Percentiles rank a stretch among this genome's conserved stretches.
These are phyloP conservation scores for Anoura caudifer DNA, from an alignment of 2,113 vertebrate genomes.

Conservation along the genomic window DNA sequence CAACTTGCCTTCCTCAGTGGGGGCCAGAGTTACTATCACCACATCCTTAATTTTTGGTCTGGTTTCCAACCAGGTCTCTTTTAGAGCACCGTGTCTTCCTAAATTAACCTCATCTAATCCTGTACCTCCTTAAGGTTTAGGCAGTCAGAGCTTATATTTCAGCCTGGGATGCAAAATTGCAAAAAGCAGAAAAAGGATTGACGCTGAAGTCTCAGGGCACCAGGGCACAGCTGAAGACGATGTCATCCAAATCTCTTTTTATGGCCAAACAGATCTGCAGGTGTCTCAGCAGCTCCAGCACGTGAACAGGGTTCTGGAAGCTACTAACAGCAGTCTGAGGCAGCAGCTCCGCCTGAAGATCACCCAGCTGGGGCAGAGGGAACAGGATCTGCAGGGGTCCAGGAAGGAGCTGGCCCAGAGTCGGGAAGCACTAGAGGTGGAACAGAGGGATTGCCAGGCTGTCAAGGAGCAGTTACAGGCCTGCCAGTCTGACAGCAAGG, in stretches of 20 bases:
- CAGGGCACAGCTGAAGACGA: background rate
- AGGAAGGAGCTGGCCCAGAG: background rate
- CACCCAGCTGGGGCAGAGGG: background rate
- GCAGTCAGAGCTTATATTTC: background rate
- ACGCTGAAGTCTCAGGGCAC: background rate
- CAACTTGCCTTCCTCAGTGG: background rate
- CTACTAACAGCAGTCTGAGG: slow-evolving; percentile 48
- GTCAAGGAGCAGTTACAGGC: background rate
- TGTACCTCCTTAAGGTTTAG: background rate
- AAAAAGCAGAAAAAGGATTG: background rate
- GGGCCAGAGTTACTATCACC: background rate
- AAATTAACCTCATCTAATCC: background rate
- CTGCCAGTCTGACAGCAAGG: background rate
- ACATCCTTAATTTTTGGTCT: background rate
- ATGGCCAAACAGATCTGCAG: slow-evolving; percentile 62
- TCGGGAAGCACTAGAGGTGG: background rate
- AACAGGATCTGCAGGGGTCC: background rate
- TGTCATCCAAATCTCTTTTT: background rate
- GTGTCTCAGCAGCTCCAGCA: slow-evolving; percentile 56
- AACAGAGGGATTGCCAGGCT: background rate
- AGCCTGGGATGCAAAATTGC: background rate
- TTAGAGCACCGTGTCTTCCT: background rate
- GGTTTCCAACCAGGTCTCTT: background rate
- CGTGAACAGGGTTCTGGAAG: background rate
- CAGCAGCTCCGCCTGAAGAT: background rate